A percentile compares a stretch with the other conserved stretches of the same genome.
These are phyloP conservation scores for Tragelaphus imberbis DNA, from an alignment of 2,113 vertebrate species.

Conservation along the genomic window DNA sequence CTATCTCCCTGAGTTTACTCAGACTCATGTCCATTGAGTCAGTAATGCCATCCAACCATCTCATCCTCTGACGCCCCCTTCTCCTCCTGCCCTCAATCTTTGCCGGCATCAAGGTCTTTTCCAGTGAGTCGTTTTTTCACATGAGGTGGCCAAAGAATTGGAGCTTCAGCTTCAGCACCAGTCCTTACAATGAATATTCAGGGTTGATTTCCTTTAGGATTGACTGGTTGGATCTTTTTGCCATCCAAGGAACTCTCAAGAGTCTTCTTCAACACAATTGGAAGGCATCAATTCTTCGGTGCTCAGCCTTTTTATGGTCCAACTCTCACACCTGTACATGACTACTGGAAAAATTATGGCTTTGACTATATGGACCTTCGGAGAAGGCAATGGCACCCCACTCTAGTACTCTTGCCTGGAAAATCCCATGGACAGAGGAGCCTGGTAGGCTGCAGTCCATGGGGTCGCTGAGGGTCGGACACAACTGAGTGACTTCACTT, in stretches of 20 bases:
- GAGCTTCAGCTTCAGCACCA: background rate
- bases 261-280: background rate
- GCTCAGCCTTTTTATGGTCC: background rate
- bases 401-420: too few species aligned
- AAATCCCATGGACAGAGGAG: too few species aligned
- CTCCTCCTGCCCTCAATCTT: background rate
- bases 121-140: background rate
- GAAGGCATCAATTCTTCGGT: background rate
- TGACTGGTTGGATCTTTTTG: background rate
- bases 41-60: background rate
- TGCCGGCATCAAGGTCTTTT: background rate
- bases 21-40: background rate
- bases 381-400: too few species aligned
- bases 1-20: background rate
- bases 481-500: too few species aligned
- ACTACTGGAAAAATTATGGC: background rate
- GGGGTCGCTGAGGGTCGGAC: too few species aligned
- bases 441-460: too few species aligned
- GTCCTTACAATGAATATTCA: background rate
- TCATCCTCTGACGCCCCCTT: background rate
- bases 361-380: too few species aligned
- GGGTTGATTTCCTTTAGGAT: background rate
- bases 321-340: background rate
- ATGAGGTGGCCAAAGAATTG: background rate
- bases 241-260: background rate